These are phyloP conservation scores for Diadegma fenestrale DNA, from an alignment of 2,888 invertebrate species.

Conservation along the genomic window DNA sequence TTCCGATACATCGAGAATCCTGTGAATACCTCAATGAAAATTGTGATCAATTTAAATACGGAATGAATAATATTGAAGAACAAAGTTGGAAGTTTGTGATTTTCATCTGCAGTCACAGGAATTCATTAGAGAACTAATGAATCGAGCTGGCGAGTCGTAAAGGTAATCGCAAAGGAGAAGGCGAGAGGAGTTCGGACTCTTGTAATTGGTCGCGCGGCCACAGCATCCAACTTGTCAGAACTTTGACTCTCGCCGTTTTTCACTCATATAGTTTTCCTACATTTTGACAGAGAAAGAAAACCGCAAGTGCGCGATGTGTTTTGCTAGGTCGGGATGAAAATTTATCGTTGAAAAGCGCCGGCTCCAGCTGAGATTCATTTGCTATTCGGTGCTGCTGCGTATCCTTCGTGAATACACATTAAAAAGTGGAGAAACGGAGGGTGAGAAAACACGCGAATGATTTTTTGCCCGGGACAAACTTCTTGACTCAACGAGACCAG, in stretches of 20 bases:
- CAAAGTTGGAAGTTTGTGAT: slow-evolving; percentile 3
- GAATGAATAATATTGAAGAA: not conserved
- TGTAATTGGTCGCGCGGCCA: slow-evolving; percentile 54
- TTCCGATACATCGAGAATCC: not conserved
- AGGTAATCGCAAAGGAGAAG: not conserved
- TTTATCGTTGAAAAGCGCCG: slow-evolving; percentile 51
- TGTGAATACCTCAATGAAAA: not conserved
- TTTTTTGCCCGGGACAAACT: slow-evolving; percentile 24
- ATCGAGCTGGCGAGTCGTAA: slow-evolving; percentile 38
- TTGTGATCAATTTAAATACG: not conserved
- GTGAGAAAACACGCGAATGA: slow-evolving; percentile 29
- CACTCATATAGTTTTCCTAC: not conserved
- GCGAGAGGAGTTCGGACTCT: slow-evolving; percentile 32
- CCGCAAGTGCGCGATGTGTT: not conserved
- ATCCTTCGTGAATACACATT: slow-evolving; percentile 40
- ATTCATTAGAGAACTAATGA: slow-evolving; percentile 54
- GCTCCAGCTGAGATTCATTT: slow-evolving; percentile 55
- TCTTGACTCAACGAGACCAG: not conserved
- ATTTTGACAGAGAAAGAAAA: not conserved
- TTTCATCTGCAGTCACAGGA: slow-evolving; percentile 12
- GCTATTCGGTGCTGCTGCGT: slow-evolving; percentile 27
- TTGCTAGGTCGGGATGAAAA: slow-evolving; percentile 50
- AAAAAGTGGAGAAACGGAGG: slow-evolving; percentile 4
- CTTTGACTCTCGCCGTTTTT: slow-evolving; percentile 42
- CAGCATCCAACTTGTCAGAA: slow-evolving; percentile 63